Evolutionary conservation across 2,797 vertebrate species (phyloP).

Genomic region (Nannoperca obscura): DNA sequence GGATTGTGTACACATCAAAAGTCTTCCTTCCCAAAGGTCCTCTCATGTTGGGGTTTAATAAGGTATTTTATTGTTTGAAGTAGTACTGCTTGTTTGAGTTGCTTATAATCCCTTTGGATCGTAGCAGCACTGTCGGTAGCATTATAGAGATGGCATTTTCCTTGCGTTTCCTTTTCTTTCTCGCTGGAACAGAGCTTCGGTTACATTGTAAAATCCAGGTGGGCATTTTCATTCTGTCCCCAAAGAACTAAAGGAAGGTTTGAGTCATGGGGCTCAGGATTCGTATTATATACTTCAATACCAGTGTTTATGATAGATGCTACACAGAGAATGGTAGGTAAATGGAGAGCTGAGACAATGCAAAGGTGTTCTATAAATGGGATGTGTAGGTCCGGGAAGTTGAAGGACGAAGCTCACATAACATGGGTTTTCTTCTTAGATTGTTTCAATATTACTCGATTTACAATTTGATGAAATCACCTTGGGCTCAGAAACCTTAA

Average conservation of each 20-base stretch:
- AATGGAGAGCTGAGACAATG: slow-evolving; percentile 12
- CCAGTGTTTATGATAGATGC: not conserved
- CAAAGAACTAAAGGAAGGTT: slow-evolving; percentile 34
- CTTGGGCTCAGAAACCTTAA: not conserved
- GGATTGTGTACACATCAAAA: slow-evolving; percentile 81
- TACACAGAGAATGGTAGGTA: not conserved
- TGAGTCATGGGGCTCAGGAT: slow-evolving; percentile 41
- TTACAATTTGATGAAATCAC: not conserved
- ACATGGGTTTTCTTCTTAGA: not conserved
- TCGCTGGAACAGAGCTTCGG: slow-evolving; percentile 29
- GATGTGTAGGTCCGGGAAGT: not conserved
- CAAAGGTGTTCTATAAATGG: not conserved
- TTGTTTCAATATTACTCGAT: not conserved
- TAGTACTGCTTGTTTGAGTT: slow-evolving; percentile 78
- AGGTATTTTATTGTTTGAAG: slow-evolving; percentile 85
- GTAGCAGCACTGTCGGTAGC: slow-evolving; percentile 56
- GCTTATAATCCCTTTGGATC: slow-evolving; percentile 81
- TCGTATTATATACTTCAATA: slow-evolving; percentile 26
- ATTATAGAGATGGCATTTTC: slow-evolving; percentile 63
- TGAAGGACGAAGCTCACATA: not conserved
- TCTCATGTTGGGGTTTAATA: slow-evolving; percentile 81
- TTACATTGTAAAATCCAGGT: slow-evolving; percentile 61
- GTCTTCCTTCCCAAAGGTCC: slow-evolving; percentile 77
- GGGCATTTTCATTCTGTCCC: slow-evolving; percentile 35
- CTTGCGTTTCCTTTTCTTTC: slow-evolving; percentile 56